Percentiles rank a stretch among this genome's conserved stretches.
Evolutionary conservation across 2,888 invertebrate species (phyloP).

Genomic region (Disparrhopalites patrizii): DNA sequence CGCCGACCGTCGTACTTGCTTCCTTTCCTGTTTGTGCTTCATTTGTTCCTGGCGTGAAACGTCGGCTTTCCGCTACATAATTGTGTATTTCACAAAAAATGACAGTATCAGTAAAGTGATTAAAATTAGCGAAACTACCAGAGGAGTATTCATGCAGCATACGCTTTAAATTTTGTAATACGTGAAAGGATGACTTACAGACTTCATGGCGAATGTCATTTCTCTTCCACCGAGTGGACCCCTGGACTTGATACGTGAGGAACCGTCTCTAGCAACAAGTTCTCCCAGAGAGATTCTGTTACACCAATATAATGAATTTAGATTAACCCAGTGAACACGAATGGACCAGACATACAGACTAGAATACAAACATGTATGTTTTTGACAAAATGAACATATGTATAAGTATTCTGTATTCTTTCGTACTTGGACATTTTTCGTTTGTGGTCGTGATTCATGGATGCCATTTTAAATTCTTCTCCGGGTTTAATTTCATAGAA

Average conservation of each 20-base stretch:
- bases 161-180: background rate
- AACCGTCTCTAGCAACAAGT: conserved; percentile 60
- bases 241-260: conserved; percentile 56
- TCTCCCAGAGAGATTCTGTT: conserved; percentile 64
- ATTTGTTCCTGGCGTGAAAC: conserved; percentile 40
- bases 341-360: too few species aligned
- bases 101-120: background rate
- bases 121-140: background rate
- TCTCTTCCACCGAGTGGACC: conserved; percentile 68
- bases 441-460: conserved; percentile 51
- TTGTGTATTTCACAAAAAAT: background rate
- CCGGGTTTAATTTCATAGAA: conserved; percentile 62
- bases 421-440: conserved; percentile 11
- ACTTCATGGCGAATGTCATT: conserved; percentile 70
- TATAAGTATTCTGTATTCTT: background rate
- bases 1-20: conserved; percentile 52
- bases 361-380: background rate
- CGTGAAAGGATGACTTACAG: conserved; percentile 51
- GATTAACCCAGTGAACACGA: too few species aligned
- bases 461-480: conserved; percentile 59
- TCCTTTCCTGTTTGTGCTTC: conserved; percentile 51
- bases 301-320: too few species aligned
- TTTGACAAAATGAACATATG: background rate
- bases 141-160: background rate
- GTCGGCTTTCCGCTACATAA: conserved; percentile 28